Conservation (phyloP, 2,113 vertebrate species). For the Leucoraja erinaceus region DNA sequence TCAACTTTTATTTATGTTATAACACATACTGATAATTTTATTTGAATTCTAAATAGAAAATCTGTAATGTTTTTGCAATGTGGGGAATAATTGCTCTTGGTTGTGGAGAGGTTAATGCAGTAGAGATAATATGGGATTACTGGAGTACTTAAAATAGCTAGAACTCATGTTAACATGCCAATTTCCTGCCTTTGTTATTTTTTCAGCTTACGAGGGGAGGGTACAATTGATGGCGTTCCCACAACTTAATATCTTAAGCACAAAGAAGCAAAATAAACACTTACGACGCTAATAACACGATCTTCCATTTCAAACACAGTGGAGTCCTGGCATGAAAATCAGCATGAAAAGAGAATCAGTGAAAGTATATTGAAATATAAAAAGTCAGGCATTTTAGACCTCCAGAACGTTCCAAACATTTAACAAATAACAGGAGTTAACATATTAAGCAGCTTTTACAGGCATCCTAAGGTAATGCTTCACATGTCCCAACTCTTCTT, state of each 20-base stretch:
- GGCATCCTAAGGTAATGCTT: background rate
- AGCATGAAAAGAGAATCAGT: background rate
- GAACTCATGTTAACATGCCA: background rate
- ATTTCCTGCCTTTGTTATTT: background rate
- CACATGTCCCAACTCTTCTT: background rate
- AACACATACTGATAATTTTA: background rate
- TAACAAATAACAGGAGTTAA: background rate
- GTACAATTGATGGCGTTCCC: background rate
- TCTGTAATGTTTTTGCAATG: background rate
- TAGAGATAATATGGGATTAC: background rate
- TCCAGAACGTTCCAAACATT: background rate
- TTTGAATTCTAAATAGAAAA: background rate
- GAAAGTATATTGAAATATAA: background rate
- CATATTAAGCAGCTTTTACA: background rate
- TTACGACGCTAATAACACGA: constrained; percentile 88
- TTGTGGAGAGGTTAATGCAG: background rate
- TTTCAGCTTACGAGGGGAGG: background rate
- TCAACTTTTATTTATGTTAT: background rate
- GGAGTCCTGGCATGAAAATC: constrained; percentile 70
- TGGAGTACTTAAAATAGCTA: background rate
- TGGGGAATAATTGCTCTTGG: background rate
- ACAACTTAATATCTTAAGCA: background rate
- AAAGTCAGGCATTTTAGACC: background rate
- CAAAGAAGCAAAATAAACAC: constrained; percentile 48
- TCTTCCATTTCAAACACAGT: constrained; percentile 92